Evolutionary conservation across 2,888 invertebrate genomes (phyloP), one percentile per base, ranked within the genome.

Genomic region (Coelopa pilipes): DNA sequence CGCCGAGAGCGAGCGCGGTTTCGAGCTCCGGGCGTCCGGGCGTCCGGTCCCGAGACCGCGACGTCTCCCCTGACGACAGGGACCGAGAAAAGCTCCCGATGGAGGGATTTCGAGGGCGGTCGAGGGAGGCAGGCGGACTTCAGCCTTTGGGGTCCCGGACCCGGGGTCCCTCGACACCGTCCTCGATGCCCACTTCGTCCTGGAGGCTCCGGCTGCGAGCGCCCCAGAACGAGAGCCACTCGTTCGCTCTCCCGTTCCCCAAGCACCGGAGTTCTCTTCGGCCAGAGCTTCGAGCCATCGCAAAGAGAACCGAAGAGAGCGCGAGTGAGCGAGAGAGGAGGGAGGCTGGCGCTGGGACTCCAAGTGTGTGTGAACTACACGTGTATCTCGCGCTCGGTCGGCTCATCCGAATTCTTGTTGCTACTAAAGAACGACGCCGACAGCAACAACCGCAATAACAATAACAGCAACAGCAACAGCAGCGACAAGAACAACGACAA

Each of bases 361-460:
- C 10, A n/a, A 55, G 69, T 69, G 45, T 70, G 70, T 59, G 70
- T 47, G 60, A 60, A 65, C 12, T 59, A 72, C 67, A 67, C 72
- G 67, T 66, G 66, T 66, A 55, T 19, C 24, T 47, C 15, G 65
- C 55, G 66, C 72, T 57, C 65, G 66, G 17, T 60, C 62, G 55
- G 46, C 47, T 53, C n/a, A n/a, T n/a, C n/a, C 15, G 55, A 47
- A 72, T 72, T 72, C 66, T 50, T 53, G 53, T 4, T 53, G 53
- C 4, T 4, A n/a, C 53, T 11, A 65, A 55, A 63, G 11, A 71
- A 50, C 71, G 55, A 68, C 49, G 13, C 7, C 17, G n/a, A 49
- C 49, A 21, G 11, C 17, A 17, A 19, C 19, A 66, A 62, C 17
- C 45, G 19, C 13, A 62, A 59, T n/a, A 70, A 65, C 13, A 19